A percentile compares a stretch with the other conserved stretches of the same genome.
Evolutionary conservation across 2,888 invertebrate genomes (phyloP).

Genomic region (Odontomyia ornata): DNA sequence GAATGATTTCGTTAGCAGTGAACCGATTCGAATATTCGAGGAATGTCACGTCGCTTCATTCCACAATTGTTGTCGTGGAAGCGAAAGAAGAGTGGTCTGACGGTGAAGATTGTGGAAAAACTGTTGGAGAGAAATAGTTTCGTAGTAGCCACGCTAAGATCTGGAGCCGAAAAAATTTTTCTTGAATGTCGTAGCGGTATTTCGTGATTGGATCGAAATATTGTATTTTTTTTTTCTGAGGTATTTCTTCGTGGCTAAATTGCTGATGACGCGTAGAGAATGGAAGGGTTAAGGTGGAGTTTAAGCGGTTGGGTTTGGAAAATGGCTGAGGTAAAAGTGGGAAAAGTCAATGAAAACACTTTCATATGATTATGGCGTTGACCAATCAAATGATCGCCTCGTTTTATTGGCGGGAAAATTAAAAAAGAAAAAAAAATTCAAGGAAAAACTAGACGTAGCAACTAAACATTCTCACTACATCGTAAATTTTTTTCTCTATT

Average conservation of each 20-base stretch:
- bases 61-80: slow-evolving; percentile 15
- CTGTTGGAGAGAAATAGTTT: slow-evolving; percentile 24
- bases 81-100: not conserved
- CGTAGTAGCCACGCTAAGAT: not conserved
- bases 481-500: no score
- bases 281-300: not conserved
- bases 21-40: slow-evolving; percentile 40
- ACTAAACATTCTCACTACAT: no score
- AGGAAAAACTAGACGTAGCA: no score
- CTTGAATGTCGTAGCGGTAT: not conserved
- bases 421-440: no score
- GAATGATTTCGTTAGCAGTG: slow-evolving; percentile 29
- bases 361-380: no score
- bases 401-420: no score
- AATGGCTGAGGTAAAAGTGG: no score
- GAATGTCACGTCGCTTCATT: slow-evolving; percentile 43
- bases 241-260: no score
- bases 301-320: not conserved
- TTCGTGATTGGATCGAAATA: not conserved
- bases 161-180: not conserved
- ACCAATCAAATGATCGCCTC: no score
- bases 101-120: slow-evolving; percentile 1
- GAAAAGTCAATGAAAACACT: no score
- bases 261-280: not conserved
- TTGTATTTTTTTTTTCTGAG: no score